A percentile compares a stretch with the other conserved stretches of the same genome.
Evolutionary conservation across 2,888 invertebrate species (phyloP).

Genomic region (Leptinotarsa juncta): DNA sequence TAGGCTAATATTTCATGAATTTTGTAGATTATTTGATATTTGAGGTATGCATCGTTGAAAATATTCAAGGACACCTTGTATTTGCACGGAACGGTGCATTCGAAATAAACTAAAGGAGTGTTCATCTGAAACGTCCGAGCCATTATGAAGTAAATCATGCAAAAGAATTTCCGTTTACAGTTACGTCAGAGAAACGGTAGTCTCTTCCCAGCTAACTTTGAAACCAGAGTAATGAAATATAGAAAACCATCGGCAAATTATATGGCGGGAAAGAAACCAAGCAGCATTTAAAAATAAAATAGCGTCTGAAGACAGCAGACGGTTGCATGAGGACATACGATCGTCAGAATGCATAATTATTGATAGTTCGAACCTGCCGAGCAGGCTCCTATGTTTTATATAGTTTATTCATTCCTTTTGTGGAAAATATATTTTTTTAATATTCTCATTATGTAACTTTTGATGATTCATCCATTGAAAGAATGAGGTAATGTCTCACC

Average conservation of each 20-base stretch:
- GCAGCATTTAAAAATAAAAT: neutral
- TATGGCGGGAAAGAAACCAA: neutral
- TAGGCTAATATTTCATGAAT: too few species aligned
- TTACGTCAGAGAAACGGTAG: conserved; percentile 21
- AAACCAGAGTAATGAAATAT: neutral
- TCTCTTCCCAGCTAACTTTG: neutral
- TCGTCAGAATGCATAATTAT: too few species aligned
- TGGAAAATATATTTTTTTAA: too few species aligned
- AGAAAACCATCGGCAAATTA: neutral
- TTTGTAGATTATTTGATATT: too few species aligned
- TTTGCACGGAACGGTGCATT: neutral
- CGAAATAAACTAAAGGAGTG: conserved; percentile 18
- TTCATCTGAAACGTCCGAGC: conserved; percentile 16
- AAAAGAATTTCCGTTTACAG: conserved; percentile 32
- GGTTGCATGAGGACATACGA: neutral
- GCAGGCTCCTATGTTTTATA: too few species aligned
- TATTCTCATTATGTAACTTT: too few species aligned
- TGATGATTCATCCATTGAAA: too few species aligned
- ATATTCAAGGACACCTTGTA: neutral
- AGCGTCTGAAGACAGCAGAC: neutral
- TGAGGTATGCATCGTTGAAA: too few species aligned
- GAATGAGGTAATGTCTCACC: too few species aligned
- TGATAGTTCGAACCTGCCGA: too few species aligned
- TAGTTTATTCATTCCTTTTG: too few species aligned
- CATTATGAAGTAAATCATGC: conserved; percentile 34